phyloP scores from a whole-genome alignment of 2,797 vertebrate species.

The Sebastes itinus region DNA sequence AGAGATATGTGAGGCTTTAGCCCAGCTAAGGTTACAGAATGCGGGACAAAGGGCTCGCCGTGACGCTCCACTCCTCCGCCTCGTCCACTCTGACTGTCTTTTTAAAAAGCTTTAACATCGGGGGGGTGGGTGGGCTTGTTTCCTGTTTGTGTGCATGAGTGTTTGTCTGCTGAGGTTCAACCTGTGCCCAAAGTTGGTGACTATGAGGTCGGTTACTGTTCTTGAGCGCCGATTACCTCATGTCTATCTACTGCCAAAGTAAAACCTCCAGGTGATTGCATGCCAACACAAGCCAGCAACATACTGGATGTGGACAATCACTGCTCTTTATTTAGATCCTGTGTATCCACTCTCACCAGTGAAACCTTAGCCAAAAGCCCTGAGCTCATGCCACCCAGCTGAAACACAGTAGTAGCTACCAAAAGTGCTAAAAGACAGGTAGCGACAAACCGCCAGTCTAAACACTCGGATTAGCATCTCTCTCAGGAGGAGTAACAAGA shows the following conservation, averaged over 20 bases:
- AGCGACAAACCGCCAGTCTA: conserved; percentile 47
- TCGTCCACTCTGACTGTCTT: not conserved
- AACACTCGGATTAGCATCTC: conserved; percentile 58
- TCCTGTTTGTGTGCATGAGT: conserved; percentile 9
- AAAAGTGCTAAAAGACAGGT: conserved; percentile 58
- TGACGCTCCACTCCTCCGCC: conserved; percentile 16
- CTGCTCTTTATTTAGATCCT: conserved; percentile 63
- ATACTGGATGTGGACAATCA: conserved; percentile 44
- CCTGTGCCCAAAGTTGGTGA: not conserved
- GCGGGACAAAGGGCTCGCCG: conserved; percentile 66
- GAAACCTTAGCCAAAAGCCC: conserved; percentile 46
- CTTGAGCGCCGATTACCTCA: conserved; percentile 22
- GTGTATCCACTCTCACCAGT: conserved; percentile 30
- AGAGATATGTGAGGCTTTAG: conserved; percentile 46
- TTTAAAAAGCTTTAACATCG: not conserved
- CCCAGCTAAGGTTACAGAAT: conserved; percentile 65
- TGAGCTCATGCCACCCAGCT: conserved; percentile 35
- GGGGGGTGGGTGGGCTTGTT: not conserved
- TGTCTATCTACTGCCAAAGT: conserved; percentile 29
- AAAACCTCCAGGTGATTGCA: conserved; percentile 54
- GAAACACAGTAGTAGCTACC: conserved; percentile 40
- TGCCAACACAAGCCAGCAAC: conserved; percentile 31
- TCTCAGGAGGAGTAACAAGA: conserved; percentile 45
- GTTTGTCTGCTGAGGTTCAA: conserved; percentile 18
- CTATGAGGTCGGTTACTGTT: conserved; percentile 22